Evolutionary conservation across 2,113 vertebrate species (phyloP).

Genomic region (Forbesichthys agassizii): DNA sequence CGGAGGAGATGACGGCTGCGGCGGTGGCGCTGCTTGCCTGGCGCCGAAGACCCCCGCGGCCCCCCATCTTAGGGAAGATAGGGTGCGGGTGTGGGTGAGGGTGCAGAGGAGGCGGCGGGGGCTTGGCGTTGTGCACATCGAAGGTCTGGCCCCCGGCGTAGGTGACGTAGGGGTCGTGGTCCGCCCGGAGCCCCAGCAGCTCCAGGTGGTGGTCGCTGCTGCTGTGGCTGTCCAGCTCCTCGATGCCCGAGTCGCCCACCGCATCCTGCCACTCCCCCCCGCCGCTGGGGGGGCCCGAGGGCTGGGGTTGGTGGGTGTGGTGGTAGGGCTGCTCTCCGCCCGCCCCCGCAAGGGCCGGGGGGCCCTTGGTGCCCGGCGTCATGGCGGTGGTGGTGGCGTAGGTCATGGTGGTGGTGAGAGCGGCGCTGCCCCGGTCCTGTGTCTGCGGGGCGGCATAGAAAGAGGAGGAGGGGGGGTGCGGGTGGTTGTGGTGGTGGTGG

Average conservation of each 20-base stretch:
- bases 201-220: constrained; percentile 89
- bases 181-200: constrained; percentile 77
- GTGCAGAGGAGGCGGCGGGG: constrained; percentile 2
- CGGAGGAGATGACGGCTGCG: no score
- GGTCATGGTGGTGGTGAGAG: constrained; percentile 70
- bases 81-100: no score
- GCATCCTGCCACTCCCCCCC: constrained; percentile 79
- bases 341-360: constrained; percentile 22
- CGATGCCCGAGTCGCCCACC: constrained; percentile 87
- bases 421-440: constrained; percentile 67
- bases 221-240: constrained; percentile 89
- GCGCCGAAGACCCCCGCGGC: constrained; percentile 58
- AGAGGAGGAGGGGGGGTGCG: constrained; percentile 64
- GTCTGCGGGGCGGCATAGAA: constrained; percentile 23
- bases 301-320: constrained; percentile 61
- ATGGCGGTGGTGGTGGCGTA: constrained; percentile 37
- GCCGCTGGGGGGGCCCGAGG: constrained; percentile 38
- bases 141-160: constrained; percentile 83
- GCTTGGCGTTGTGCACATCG: constrained; percentile 71
- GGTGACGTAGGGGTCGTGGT: constrained; percentile 81
- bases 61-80: constrained; percentile 50
- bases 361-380: neutral
- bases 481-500: constrained; percentile 76
- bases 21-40: constrained; percentile 74
- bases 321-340: constrained; percentile 48